Base-by-base conservation (phyloP, 1,140 invertebrate species). In the Drosophila lini region DNA sequence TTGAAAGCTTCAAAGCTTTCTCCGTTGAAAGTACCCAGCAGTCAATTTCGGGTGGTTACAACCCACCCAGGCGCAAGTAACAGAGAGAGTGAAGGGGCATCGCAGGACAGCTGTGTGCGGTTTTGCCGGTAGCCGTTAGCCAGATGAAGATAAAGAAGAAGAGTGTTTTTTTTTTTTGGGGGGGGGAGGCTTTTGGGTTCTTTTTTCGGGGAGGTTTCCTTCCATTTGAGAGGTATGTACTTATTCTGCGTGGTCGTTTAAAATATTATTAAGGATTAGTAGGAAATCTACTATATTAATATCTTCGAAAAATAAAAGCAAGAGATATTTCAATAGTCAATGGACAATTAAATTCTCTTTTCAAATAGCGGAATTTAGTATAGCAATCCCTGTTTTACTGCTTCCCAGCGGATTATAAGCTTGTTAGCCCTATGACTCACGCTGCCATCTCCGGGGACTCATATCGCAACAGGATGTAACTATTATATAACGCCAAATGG, bases 401-500 rank as follows among this genome's bases (percentile, higher is more conserved):
- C 10, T n/a, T 47, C 6, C 15, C 44, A 25, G 25, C 15, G 19
- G 56, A 34, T 47, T 40, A 57, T 57, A 57, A 19, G 50, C 42
- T 57, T 48, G 41, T 74, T 61, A 63, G 34, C 59, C 60, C 4
- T 28, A 41, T 13, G 71, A 57, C 36, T 86, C 82, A 85, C 75
- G 74, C n/a, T 28, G 57, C 10, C 83, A 86, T 69, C 63, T 19
- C 60, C 67, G 31, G 60, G 50, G 53, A 40, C 44, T 56, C 56
- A 44, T 52, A 56, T 69, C 42, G 31, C 44, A 88, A 79, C 60
- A 67, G 83, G 79, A 83, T 64, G 83, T 52, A 76, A 86, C 75
- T 80, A 88, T 88, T 88, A 88, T 67, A 74, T 80, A 86, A 88
- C 57, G 50, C 50, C 31, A 83, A 82, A 86, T 77, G 55, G 84